A percentile compares a stretch with the other conserved stretches of the same genome.
These are phyloP conservation scores for Motacilla tschutschensis DNA, from an alignment of 2,113 vertebrate genomes.

Conservation along the genomic window DNA sequence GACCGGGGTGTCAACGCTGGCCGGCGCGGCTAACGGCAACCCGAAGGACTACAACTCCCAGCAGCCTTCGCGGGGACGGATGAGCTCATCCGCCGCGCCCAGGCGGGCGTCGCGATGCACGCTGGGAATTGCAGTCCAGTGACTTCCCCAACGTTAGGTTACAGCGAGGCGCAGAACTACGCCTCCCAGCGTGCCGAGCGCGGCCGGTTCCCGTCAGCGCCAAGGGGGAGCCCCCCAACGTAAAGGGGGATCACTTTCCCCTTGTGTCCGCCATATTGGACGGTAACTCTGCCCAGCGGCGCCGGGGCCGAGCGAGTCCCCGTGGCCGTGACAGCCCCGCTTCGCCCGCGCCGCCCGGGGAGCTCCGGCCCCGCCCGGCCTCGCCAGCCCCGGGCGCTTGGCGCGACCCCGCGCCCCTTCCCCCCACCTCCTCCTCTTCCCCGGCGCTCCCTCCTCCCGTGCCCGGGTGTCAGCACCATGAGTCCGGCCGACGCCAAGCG, in stretches of 20 bases:
- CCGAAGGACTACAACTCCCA: constrained; percentile 31
- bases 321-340: constrained; percentile 48
- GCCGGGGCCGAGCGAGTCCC: constrained; percentile 53
- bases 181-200: constrained; percentile 1
- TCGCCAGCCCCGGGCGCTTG: not conserved
- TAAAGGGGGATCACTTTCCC: constrained; percentile 79
- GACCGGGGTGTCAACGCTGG: not conserved
- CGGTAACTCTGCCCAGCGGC: constrained; percentile 74
- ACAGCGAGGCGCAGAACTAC: rapidly evolving
- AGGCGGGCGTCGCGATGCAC: not conserved
- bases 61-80: not conserved
- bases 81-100: not conserved
- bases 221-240: constrained; percentile 70
- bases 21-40: not conserved
- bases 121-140: constrained; percentile 3
- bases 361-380: constrained; percentile 5
- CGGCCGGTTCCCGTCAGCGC: constrained; percentile 36
- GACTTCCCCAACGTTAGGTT: rapidly evolving
- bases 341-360: constrained; percentile 19
- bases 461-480: constrained; percentile 74
- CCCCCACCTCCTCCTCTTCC: not conserved
- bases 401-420: constrained; percentile 12
- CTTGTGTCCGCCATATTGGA: constrained; percentile 84
- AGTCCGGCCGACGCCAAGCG: constrained; percentile 95
- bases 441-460: constrained; percentile 4